Base-by-base conservation (phyloP, 1,140 invertebrate species). In the Holcopasites calliopsidis region DNA sequence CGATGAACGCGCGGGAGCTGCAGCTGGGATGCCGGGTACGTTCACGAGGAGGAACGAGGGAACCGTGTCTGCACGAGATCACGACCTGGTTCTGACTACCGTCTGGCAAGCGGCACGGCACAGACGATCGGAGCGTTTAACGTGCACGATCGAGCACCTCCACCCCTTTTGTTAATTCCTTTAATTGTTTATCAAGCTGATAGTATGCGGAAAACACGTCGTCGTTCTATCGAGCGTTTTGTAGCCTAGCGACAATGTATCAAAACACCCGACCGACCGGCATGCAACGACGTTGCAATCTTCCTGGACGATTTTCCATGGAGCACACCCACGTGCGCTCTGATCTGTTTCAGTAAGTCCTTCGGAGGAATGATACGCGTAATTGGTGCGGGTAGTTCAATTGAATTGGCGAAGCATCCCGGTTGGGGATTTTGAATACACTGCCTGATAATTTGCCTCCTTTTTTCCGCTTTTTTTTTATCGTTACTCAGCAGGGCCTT, bases 1-100 rank as follows among this genome's bases (percentile, higher is more conserved):
- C 97, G 21, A 96, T 98, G 93, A 87, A 86, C 62, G 82, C 87
- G 54, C 85, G 85, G 21, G 91, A 92, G 68, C 61, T 84, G 73
- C 88, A 90, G 42, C 85, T 89, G 55, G 89, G 87, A 77, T 91
- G 89, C 85, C 86, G 85, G 80, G 91, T 91, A 86, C 55, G 86
- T 88, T 33, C 13, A 8, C 2, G 55, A 18, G 21, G 66, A 13
- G 13, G 26, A 52, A 57, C 6, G 6, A 23, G 23, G 0, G 13
- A 58, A 38, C 16, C n/a, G 11, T 8, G 16, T 33, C 2, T 28
- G 23, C 26, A 28, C 50, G 21, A 38, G 11, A 50, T 50, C 3
- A 28, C 33, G 6, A 40, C 35, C n/a, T n/a, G 5, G 21, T 23
- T 26, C 1, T 8, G 23, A 33, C 4, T 28, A n/a, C 23, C 1